A percentile compares a stretch with the other conserved stretches of the same genome.
These are phyloP conservation scores for Tridacna gigas DNA, from an alignment of 2,888 invertebrate species.

Conservation along the genomic window DNA sequence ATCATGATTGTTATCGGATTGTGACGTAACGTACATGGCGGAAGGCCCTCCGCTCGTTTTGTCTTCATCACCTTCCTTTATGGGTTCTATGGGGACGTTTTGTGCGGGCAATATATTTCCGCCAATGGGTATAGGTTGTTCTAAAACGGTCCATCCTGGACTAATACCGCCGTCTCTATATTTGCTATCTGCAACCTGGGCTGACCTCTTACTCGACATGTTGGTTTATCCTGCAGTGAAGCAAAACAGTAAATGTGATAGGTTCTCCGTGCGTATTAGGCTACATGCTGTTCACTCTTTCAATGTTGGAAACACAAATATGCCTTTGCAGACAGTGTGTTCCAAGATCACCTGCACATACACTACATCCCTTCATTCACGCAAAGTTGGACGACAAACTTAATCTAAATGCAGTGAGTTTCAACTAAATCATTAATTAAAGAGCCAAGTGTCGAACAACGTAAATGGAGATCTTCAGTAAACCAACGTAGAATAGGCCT, in stretches of 20 bases:
- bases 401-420: too few relatives aligned
- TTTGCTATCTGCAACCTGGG: neutral
- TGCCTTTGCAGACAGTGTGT: too few relatives aligned
- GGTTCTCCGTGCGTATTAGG: neutral
- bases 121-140: constrained; percentile 8
- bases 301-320: too few relatives aligned
- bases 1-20: neutral
- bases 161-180: neutral
- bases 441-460: too few relatives aligned
- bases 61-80: neutral
- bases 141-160: constrained; percentile 19
- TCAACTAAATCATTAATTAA: too few relatives aligned
- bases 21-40: constrained; percentile 13
- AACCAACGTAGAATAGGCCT: too few relatives aligned
- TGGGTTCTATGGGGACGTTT: neutral
- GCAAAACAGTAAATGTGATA: neutral
- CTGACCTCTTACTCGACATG: neutral
- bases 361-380: too few relatives aligned
- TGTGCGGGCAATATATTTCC: neutral
- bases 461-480: too few relatives aligned
- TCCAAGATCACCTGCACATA: too few relatives aligned
- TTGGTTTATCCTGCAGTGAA: neutral
- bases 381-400: too few relatives aligned
- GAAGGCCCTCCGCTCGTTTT: neutral
- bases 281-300: too few relatives aligned